Evolutionary conservation across 1,140 invertebrate genomes (phyloP).

Genomic region (Phenacoccus solenopsis): DNA sequence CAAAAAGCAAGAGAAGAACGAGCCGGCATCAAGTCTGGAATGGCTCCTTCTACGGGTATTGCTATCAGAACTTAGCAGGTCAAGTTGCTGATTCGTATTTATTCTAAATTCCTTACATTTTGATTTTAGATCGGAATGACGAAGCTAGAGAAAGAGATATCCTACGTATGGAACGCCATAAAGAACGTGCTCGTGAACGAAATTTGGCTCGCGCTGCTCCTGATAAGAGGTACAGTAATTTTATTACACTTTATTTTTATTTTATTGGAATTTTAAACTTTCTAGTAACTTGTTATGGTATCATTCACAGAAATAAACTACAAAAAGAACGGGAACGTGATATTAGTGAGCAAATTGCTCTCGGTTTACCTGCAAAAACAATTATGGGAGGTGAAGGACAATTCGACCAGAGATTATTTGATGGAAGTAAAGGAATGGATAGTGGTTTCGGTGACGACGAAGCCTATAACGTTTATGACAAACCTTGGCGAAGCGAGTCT

Average conservation of each 20-base stretch:
- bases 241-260: too few species aligned
- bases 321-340: constrained; percentile 89
- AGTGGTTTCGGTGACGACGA: constrained; percentile 96
- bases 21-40: constrained; percentile 56
- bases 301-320: constrained; percentile 53
- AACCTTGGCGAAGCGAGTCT: constrained; percentile 75
- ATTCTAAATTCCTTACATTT: constrained; percentile 20
- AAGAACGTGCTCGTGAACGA: constrained; percentile 80
- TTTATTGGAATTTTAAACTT: too few species aligned
- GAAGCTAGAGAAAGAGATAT: constrained; percentile 81
- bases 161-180: constrained; percentile 75
- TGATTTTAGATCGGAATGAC: constrained; percentile 42
- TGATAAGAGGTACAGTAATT: constrained; percentile 58
- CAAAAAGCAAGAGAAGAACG: constrained; percentile 91
- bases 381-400: constrained; percentile 60
- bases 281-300: too few species aligned
- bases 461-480: constrained; percentile 95
- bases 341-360: constrained; percentile 95
- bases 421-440: constrained; percentile 90
- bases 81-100: not conserved
- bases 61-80: too few species aligned
- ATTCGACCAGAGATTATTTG: constrained; percentile 94
- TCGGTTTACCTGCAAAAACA: constrained; percentile 84
- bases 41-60: constrained; percentile 24
- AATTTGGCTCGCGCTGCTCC: constrained; percentile 88